Evolutionary conservation across 2,113 vertebrate genomes (phyloP), one percentile per base, ranked within the genome.

Genomic region (Zosterops hypoxanthus): DNA sequence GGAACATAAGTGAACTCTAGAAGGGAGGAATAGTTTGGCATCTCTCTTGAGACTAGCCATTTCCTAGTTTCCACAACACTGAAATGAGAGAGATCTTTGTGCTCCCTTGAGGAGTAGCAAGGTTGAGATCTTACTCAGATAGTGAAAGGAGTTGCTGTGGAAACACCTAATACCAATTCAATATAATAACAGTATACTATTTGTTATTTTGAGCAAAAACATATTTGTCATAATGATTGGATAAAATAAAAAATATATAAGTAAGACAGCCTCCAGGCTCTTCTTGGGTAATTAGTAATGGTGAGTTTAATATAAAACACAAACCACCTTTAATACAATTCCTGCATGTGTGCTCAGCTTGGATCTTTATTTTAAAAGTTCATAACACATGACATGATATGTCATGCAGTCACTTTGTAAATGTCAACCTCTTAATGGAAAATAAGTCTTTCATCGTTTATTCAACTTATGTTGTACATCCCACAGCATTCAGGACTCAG

Each of bases 281-380:
- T 92, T 68, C 4, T 4, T 55, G 47, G 2, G 2, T 29, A 66
- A 80, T 80, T 88, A 64, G 50, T 53, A 69, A 82, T 53, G 18
- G 18, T 56, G 18, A 94, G 18, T 46, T 36, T 36, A 60, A 60
- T 36, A 60, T 18, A 34, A 61, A 61, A 61, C 28, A 39, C 50
- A 93, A 50, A 17, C 7, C 2, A 55, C 33, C 83, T 89, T 69
- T 63, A 82, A 50, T 94, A 83, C 70, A 87, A 69, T 73, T 82
- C 47, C 42, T 70, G 23, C 61, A 88, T 33, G 11, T 56, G 28
- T 79, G 49, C 34, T 73, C 17, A 83, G 1, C 33, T 83, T 66
- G 39, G 25, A 41, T 42, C 57, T 95, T 94, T 93, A 61, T 89
- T 76, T 84, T 42, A 76, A 70, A 90, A 69, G 34, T 96, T 94